Evolutionary conservation across 2,888 invertebrate species (phyloP).

Genomic region (Drepanosiphum platanoidis): DNA sequence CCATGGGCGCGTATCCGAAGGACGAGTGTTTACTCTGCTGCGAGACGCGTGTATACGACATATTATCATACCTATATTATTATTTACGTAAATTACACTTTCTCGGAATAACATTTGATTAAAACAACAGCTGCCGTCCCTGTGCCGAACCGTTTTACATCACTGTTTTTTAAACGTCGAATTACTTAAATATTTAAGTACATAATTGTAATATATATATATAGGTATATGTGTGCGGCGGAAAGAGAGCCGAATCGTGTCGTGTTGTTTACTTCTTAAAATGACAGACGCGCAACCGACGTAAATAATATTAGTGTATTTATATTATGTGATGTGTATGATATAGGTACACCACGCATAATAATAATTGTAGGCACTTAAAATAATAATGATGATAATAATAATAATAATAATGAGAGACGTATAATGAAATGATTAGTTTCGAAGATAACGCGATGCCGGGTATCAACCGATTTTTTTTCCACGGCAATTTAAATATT

Average conservation of each 20-base stretch:
- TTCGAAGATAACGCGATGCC: background rate
- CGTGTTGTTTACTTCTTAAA: slow-evolving; percentile 6
- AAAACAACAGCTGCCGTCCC: slow-evolving; percentile 26
- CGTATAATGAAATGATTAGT: background rate
- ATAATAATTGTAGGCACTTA: background rate
- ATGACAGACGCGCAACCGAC: background rate
- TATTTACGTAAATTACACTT: slow-evolving; percentile 34
- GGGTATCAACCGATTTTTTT: background rate
- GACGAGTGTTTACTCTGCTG: slow-evolving; percentile 17
- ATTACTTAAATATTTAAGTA: background rate
- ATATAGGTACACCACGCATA: background rate
- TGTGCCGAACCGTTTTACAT: background rate
- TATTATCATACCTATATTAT: too few relatives aligned
- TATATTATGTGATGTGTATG: too few relatives aligned
- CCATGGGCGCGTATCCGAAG: slow-evolving; percentile 15
- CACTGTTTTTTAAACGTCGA: too few relatives aligned
- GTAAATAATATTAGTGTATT: background rate
- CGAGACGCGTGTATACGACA: background rate
- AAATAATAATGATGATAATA: background rate
- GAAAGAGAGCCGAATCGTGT: background rate
- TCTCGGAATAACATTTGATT: slow-evolving; percentile 35
- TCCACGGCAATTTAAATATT: background rate
- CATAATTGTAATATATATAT: background rate
- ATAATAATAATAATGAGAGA: background rate
- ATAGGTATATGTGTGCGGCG: background rate